These are phyloP conservation scores for Dasypogon diadema DNA, from an alignment of 2,888 invertebrate species.

Conservation along the genomic window DNA sequence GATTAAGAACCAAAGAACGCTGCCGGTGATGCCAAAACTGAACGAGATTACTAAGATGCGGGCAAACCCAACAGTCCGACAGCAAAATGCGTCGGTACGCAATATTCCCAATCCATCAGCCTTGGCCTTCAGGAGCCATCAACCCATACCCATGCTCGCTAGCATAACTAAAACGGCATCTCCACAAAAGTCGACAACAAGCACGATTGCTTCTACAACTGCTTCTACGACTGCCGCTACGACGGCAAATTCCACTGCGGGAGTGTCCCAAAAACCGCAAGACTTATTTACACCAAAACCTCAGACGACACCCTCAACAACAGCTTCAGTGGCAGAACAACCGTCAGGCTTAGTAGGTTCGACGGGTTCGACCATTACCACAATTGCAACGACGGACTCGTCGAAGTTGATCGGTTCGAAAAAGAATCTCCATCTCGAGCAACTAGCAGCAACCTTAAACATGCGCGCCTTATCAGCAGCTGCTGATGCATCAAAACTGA, in stretches of 20 bases:
- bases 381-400: constrained; percentile 49
- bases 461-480: constrained; percentile 64
- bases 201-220: constrained; percentile 32
- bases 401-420: constrained; percentile 59
- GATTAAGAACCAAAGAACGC: constrained; percentile 49
- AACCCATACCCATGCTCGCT: constrained; percentile 59
- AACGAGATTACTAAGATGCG: constrained; percentile 68
- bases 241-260: not conserved
- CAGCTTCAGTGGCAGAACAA: not conserved
- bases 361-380: not conserved
- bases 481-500: constrained; percentile 57
- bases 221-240: constrained; percentile 26
- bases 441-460: constrained; percentile 67
- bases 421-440: constrained; percentile 66
- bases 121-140: constrained; percentile 71
- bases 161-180: constrained; percentile 58
- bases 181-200: constrained; percentile 35
- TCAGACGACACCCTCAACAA: not conserved
- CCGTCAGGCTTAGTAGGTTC: not conserved
- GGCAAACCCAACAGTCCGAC: constrained; percentile 63
- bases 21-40: constrained; percentile 65
- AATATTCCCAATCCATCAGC: constrained; percentile 76
- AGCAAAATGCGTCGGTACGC: constrained; percentile 73
- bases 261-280: not conserved
- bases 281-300: not conserved